Evolutionary conservation across 1,140 invertebrate genomes (phyloP).

Genomic region (Brachionus rubens): DNA sequence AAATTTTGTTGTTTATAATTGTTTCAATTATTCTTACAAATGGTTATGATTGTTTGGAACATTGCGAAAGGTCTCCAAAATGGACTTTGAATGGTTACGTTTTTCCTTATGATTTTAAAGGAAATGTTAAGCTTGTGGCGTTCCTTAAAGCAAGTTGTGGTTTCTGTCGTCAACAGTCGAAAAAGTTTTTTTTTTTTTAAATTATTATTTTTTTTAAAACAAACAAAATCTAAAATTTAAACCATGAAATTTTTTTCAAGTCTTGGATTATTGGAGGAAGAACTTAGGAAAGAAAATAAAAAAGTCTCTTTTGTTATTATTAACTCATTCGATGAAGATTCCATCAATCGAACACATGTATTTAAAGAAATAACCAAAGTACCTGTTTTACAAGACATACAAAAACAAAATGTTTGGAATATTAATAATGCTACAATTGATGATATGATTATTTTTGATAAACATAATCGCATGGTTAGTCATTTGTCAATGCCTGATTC

Average conservation of each 20-base stretch:
- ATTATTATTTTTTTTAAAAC: neutral
- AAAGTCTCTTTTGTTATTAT: neutral
- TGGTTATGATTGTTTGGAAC: too few relatives aligned
- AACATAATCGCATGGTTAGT: neutral
- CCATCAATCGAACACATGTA: neutral
- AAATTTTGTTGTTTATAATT: too few relatives aligned
- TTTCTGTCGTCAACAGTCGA: neutral
- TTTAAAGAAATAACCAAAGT: neutral
- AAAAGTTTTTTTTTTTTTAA: neutral
- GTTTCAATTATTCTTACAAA: too few relatives aligned
- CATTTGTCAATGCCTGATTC: constrained; percentile 10
- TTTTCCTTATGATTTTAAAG: neutral
- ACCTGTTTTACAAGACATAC: neutral
- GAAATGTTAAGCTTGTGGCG: neutral
- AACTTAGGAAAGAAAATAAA: neutral
- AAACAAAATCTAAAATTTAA: neutral
- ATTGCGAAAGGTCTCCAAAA: neutral
- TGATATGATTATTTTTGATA: constrained; percentile 6
- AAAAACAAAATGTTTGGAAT: neutral
- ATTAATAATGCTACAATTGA: neutral
- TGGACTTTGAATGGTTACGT: neutral
- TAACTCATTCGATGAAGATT: neutral
- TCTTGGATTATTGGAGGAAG: neutral
- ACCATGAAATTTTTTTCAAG: neutral
- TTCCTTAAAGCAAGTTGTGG: neutral